Conservation (phyloP, 2,888 invertebrate genomes). For the Acrobasis consociella region DNA sequence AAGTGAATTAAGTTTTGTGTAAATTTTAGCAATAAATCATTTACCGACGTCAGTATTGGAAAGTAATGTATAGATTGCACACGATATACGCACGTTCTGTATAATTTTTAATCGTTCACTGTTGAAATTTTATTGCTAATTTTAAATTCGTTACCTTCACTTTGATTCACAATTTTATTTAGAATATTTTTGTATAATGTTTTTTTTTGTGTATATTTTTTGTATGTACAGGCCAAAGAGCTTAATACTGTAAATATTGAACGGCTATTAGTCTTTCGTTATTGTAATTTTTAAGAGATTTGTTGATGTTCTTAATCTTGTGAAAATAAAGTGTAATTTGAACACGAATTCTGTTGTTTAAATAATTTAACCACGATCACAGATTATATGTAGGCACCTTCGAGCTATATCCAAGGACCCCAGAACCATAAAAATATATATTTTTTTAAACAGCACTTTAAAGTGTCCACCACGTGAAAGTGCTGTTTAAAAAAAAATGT, state of each 20-base stretch:
- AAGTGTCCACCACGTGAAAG: too few relatives aligned
- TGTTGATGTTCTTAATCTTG: conserved; percentile 82
- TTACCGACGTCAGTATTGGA: conserved; percentile 67
- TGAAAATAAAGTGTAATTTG: conserved; percentile 76
- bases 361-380: conserved; percentile 9
- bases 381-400: too few relatives aligned
- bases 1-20: conserved; percentile 40
- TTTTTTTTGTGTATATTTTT: conserved; percentile 66
- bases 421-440: too few relatives aligned
- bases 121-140: conserved; percentile 77
- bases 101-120: conserved; percentile 47
- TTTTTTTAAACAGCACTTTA: too few relatives aligned
- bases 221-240: conserved; percentile 81
- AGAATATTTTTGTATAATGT: conserved; percentile 47
- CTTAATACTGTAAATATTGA: conserved; percentile 74
- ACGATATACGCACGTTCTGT: conserved; percentile 30
- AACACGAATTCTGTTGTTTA: conserved; percentile 47
- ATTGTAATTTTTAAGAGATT: conserved; percentile 80
- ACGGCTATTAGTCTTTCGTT: conserved; percentile 74
- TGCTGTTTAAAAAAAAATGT: too few relatives aligned
- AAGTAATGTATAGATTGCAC: conserved; percentile 43
- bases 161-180: conserved; percentile 69
- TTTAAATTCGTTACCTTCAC: conserved; percentile 75
- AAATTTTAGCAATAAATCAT: conserved; percentile 57
- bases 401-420: too few relatives aligned